Conservation (phyloP, 2,888 invertebrate species). For the Drosophila leonis region DNA sequence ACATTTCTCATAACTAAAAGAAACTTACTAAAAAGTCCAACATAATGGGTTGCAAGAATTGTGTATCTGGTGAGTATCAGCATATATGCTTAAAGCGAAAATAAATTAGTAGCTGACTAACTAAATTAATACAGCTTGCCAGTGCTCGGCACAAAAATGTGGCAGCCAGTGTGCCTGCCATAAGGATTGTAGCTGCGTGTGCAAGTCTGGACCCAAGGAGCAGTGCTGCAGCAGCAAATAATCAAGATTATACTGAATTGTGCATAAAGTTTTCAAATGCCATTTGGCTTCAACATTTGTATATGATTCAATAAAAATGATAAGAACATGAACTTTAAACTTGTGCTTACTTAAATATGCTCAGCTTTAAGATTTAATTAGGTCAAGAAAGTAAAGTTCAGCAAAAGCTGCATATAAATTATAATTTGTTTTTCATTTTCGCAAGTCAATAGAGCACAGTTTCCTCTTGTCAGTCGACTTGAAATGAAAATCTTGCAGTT, state of each 20-base stretch:
- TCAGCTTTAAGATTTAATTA: background rate
- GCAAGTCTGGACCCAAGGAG: constrained; percentile 71
- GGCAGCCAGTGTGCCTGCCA: constrained; percentile 68
- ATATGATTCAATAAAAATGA: constrained; percentile 11
- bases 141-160: constrained; percentile 61
- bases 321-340: background rate
- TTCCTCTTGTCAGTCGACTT: background rate
- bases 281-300: background rate
- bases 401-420: constrained; percentile 2
- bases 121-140: constrained; percentile 52
- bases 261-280: background rate
- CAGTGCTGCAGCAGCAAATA: constrained; percentile 70
- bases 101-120: background rate
- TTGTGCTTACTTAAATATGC: background rate
- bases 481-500: constrained; percentile 14
- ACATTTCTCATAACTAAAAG: constrained; percentile 4
- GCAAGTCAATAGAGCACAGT: background rate
- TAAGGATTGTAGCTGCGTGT: constrained; percentile 67
- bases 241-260: constrained; percentile 20
- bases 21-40: background rate
- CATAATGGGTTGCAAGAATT: constrained; percentile 72
- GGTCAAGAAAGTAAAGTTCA: background rate
- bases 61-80: constrained; percentile 60
- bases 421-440: background rate
- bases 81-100: background rate